Percentiles rank a stretch among this genome's conserved stretches.
These are phyloP conservation scores for Myrmophylax atrothorax DNA, from an alignment of 2,113 vertebrate genomes.

Conservation along the genomic window DNA sequence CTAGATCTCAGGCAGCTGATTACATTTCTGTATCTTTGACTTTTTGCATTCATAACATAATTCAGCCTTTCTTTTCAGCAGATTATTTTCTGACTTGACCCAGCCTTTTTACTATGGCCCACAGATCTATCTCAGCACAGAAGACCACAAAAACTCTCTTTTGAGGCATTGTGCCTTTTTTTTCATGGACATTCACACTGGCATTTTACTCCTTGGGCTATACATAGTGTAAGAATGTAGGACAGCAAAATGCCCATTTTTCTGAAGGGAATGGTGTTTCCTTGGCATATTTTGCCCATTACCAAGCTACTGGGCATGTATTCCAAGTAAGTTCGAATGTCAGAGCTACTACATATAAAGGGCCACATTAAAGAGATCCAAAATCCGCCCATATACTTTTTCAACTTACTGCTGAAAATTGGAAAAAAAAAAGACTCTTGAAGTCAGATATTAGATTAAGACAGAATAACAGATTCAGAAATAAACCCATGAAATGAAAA, in stretches of 20 bases:
- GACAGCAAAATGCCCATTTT: not conserved
- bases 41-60: not conserved
- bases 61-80: not conserved
- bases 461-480: not conserved
- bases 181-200: not conserved
- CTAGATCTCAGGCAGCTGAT: not conserved
- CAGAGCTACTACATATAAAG: slow-evolving; percentile 39
- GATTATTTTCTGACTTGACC: not conserved
- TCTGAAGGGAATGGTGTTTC: slow-evolving; percentile 1
- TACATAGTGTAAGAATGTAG: not conserved
- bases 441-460: not conserved
- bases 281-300: slow-evolving; percentile 20
- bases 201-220: not conserved
- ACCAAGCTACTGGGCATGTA: not conserved
- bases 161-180: not conserved
- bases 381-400: not conserved
- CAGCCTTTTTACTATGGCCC: not conserved
- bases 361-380: slow-evolving; percentile 46
- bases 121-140: not conserved
- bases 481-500: not conserved
- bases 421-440: not conserved
- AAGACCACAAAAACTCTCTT: not conserved
- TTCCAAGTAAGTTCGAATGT: slow-evolving; percentile 36
- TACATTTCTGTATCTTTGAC: not conserved
- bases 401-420: not conserved